Percentiles rank a stretch among this genome's conserved stretches.
These are phyloP conservation scores for Sminthopsis crassicaudata DNA, from an alignment of 2,113 vertebrate genomes.

Conservation along the genomic window DNA sequence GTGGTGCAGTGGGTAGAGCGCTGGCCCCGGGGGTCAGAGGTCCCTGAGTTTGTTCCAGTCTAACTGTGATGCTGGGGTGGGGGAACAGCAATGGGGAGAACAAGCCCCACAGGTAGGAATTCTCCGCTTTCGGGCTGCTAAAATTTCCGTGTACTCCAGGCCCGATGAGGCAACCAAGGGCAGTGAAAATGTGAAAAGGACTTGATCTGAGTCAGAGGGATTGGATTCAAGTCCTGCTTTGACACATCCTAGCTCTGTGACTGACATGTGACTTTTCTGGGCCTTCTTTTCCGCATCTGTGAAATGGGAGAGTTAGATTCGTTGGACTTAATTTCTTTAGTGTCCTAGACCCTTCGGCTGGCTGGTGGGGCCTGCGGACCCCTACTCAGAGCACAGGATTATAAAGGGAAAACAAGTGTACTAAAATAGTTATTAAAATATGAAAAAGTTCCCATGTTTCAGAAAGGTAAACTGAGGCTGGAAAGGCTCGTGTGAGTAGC, in stretches of 20 bases:
- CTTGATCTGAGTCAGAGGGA: neutral
- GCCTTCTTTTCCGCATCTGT: neutral
- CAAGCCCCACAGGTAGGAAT: neutral
- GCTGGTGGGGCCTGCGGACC: neutral
- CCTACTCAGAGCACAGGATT: neutral
- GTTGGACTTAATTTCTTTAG: neutral
- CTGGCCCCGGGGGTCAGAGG: no score
- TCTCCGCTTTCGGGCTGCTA: neutral
- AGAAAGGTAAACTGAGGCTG: neutral
- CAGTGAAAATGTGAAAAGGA: neutral
- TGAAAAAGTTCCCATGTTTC: neutral
- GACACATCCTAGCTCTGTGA: neutral
- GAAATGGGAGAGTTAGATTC: neutral
- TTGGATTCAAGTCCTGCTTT: neutral
- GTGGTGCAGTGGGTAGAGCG: no score
- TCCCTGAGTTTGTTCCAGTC: no score
- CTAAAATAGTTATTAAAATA: neutral
- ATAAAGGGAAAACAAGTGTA: neutral
- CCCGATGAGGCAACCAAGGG: neutral
- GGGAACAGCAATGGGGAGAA: neutral
- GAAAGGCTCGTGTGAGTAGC: neutral
- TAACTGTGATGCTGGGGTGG: neutral
- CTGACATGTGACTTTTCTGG: neutral
- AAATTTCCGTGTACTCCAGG: neutral
- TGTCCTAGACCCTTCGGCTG: neutral